Conservation (phyloP, 64 coral and sea anemone species). For the Dendrophyllia cribrosa region DNA sequence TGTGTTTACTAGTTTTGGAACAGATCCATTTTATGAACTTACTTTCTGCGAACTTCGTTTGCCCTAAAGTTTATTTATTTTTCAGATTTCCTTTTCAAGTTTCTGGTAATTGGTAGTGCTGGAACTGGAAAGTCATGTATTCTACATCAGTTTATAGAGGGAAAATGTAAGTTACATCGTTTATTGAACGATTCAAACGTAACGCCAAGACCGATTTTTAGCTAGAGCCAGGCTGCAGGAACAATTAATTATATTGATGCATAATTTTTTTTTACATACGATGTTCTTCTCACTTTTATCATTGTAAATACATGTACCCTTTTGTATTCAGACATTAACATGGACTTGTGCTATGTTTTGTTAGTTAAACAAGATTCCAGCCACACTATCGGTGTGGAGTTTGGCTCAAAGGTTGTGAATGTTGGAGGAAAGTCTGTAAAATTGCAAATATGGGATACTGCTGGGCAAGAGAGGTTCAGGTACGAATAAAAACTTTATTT, state of each 20-base stretch:
- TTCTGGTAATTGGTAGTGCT: conserved; percentile 98
- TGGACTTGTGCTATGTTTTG: not conserved
- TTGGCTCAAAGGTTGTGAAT: conserved; percentile 97
- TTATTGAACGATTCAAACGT: not conserved
- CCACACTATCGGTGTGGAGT: conserved; percentile 99
- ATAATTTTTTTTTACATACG: not conserved
- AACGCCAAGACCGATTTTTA: not conserved
- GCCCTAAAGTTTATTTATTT: not conserved
- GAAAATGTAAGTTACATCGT: conserved; percentile 90
- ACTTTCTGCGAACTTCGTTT: not conserved
- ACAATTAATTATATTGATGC: not conserved
- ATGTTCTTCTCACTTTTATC: not conserved
- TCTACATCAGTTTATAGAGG: conserved; percentile 99
- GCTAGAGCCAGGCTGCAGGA: not conserved
- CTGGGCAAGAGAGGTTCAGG: conserved; percentile 98
- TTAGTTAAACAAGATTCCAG: conserved; percentile 99
- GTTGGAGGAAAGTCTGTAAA: conserved; percentile 99
- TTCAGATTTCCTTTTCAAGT: conserved; percentile 99
- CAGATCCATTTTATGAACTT: not conserved
- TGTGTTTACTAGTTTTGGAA: not conserved
- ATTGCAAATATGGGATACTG: conserved; percentile 99
- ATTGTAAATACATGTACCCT: not conserved
- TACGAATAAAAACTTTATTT: not conserved
- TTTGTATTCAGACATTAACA: not conserved
- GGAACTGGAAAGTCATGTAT: conserved; percentile 98